Base-by-base conservation (phyloP, 2,113 vertebrate genomes). In the Quiscalus mexicanus region DNA sequence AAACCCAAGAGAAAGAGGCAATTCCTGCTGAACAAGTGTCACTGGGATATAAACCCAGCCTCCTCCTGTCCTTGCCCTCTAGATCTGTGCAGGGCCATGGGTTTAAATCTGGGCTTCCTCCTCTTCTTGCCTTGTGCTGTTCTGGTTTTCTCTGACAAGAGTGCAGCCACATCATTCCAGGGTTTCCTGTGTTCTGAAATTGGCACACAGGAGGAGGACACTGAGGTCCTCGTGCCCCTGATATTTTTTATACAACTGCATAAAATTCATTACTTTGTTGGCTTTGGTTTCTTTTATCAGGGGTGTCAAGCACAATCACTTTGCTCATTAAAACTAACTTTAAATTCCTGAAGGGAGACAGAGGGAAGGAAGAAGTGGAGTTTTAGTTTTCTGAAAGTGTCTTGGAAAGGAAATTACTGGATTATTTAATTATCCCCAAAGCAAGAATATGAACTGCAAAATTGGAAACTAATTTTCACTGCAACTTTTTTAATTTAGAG, bases 341-440 rank as follows among this genome's bases (percentile, higher is more conserved):
- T 45, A 15, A 87, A 55, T 30, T 90, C 65, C 83, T 86, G 39
- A 76, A 83, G 56, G 70, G 53, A 85, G 19, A 41, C 18, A 30
- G 39, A 44, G 49, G 49, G 49, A 60, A 69, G 8, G 76, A 50
- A 81, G 42, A 73, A 62, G 67, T 27, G 31, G 31, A 77, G 37
- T 49, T 73, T 60, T 8, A 25, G 41, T 68, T 90, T 86, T 73
- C 68, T 84, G 12, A 33, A 77, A 87, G 31, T 47, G 41, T 56
- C 90, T 76, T 50, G 41, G 53, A 84, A 80, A 84, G 53, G 56
- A 83, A 93, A 89, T 86, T 6, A 73, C 25, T 44, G 53, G 39
- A 56, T 76, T 80, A 27, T 49, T 47, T 69, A 25, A 91, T 93
- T 91, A 84, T 80, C 84, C 87, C 80, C 87, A 80, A 76, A 91